Evolutionary conservation across 1,140 invertebrate genomes (phyloP), one percentile per base, ranked within the genome.

Genomic region (Lasioglossum baleicum): DNA sequence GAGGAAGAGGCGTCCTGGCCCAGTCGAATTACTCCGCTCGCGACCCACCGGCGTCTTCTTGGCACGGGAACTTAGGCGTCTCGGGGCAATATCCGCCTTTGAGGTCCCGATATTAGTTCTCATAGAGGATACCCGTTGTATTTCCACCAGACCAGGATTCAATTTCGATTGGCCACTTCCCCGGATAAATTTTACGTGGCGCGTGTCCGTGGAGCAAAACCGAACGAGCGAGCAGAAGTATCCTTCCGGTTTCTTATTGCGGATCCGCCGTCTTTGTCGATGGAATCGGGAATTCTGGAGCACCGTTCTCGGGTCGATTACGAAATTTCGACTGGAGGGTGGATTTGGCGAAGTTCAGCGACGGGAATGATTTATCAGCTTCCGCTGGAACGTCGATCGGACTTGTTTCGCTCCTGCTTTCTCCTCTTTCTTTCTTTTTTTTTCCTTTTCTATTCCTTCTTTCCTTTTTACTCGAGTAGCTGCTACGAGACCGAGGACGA

Each of bases 81-180:
- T 42, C 35, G n/a, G 17, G 53, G 51, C 73, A 75, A 75, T 75
- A 75, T 75, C 64, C 64, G 51, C 35, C 35, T 75, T 75, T 75
- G 73, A 56, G n/a, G 64, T 58, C 20, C 17, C 40, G 73, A 66
- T 75, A 58, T 58, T 67, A 58, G 73, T 51, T 58, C 63, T 44
- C 22, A 44, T 66, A 65, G 61, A 22, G 61, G 31, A 7, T 48
- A 31, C 20, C 4, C 31, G 31, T 60, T 66, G 51, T 67, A 75
- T 58, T 75, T 75, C 64, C 51, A 17, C 51, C 66, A 75, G 67
- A 51, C 48, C 26, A 60, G 20, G 60, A 67, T 67, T 15, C 73
- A 56, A 66, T 75, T 75, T 75, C 73, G 44, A 75, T 75, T 67
- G 64, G 51, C 56, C 67, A 75, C n/a, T 75, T 66, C n/a, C 13